Base-by-base conservation (phyloP, 1,140 invertebrate genomes). In the Neodiprion pinetum region DNA sequence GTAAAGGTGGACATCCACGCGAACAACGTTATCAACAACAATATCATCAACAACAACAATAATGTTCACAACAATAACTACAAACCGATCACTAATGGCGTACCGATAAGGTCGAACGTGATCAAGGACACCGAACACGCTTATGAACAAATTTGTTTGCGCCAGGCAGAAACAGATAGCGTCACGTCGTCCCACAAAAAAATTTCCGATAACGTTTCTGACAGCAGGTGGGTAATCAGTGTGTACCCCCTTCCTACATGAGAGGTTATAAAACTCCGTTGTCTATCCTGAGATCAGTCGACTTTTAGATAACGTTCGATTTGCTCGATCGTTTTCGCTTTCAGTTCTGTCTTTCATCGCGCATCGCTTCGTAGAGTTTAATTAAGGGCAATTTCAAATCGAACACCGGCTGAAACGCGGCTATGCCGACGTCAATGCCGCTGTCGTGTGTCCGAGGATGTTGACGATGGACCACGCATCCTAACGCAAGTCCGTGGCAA, bases 1-100 rank as follows among this genome's bases (percentile, higher is more conserved):
- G 88, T 89, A 82, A 88, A 89, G 87, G 88, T 88, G 78, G 88
- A 89, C 79, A 87, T 89, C 74, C 88, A 89, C 81, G 82, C 87
- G 77, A 87, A 87, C 82, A 87, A 87, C 78, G 83, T 82, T 66
- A 82, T 77, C 76, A 82, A 78, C 75, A 85, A 83, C 74, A 72
- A 77, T 9, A 14, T 89, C 74, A 87, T 88, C 82, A 83, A 87
- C 78, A 87, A 87, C 82, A 87, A 87, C 78, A 83, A 82, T 66
- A 82, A 78, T 76, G 81, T 77, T 74, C 84, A 83, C 74, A 74
- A 77, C 9, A 61, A 89, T 80, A 87, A 88, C 74, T 82, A 78
- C 75, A 85, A 83, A 74, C 72, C 75, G 9, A 76, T 84, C 65
- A 79, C 79, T 72, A 88, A 86, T 77, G 87, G 85, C 80, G 85